Percentiles rank a stretch among this genome's conserved stretches.
These are phyloP conservation scores for Venturia canescens DNA, from an alignment of 1,140 invertebrate genomes.

Conservation along the genomic window DNA sequence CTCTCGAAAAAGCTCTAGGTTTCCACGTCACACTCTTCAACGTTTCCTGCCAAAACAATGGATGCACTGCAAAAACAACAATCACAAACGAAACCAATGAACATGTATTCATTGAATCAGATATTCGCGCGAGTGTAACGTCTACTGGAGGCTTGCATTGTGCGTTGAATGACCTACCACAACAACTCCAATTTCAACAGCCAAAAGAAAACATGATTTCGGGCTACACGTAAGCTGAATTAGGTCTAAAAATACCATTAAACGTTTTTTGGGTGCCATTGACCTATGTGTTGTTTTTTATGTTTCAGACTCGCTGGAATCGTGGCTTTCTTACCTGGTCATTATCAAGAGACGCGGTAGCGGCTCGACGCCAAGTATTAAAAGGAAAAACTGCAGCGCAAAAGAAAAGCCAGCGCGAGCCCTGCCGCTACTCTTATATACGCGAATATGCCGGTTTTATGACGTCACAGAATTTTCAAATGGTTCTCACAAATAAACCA, in stretches of 20 bases:
- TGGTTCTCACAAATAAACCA: no score
- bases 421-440: no score
- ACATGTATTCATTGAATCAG: background rate
- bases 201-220: background rate
- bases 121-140: background rate
- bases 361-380: no score
- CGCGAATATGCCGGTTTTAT: no score
- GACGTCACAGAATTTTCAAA: no score
- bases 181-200: background rate
- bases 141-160: background rate
- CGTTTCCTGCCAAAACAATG: background rate
- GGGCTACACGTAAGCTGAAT: background rate
- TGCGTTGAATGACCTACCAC: background rate
- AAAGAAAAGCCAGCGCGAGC: no score
- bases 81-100: background rate
- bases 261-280: slow-evolving; percentile 6
- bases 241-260: no score
- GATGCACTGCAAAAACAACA: background rate
- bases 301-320: slow-evolving; percentile 27
- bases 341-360: no score
- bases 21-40: slow-evolving; percentile 1
- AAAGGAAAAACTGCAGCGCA: no score
- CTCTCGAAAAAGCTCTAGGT: slow-evolving; percentile 3
- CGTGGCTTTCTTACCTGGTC: slow-evolving; percentile 6
- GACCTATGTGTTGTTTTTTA: background rate